Conservation (phyloP, 2,113 vertebrate genomes). For the Pantherophis guttatus region DNA sequence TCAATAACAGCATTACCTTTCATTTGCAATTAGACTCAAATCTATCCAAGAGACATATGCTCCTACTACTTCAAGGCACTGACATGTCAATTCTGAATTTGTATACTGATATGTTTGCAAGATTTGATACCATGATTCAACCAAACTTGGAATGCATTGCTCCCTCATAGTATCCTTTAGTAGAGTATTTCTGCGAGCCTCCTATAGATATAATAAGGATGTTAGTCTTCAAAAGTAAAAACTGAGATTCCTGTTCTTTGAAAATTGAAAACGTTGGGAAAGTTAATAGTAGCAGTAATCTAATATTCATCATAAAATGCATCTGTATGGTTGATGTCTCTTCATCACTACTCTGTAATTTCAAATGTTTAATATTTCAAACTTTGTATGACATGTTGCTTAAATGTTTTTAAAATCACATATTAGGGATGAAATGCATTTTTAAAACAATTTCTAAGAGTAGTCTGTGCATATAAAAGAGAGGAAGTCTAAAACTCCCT, state of each 20-base stretch:
- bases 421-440: neutral
- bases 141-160: constrained; percentile 92
- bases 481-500: neutral
- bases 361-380: neutral
- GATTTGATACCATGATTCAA: constrained; percentile 99
- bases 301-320: neutral
- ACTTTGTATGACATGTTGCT: neutral
- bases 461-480: neutral
- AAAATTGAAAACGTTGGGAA: neutral
- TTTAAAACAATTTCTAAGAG: neutral
- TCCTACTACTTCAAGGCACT: constrained; percentile 98
- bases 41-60: constrained; percentile 98
- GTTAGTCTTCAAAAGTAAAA: neutral
- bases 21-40: constrained; percentile 96
- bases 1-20: constrained; percentile 75
- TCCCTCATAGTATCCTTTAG: constrained; percentile 97
- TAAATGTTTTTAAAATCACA: neutral
- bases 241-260: neutral
- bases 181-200: constrained; percentile 90
- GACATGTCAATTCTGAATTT: constrained; percentile 95
- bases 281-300: neutral
- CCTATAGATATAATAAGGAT: constrained; percentile 66
- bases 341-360: neutral
- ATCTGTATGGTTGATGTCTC: neutral
- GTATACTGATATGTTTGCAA: constrained; percentile 89